phyloP scores from a whole-genome alignment of 1,140 invertebrate species.

The Brachionus plicatilis region DNA sequence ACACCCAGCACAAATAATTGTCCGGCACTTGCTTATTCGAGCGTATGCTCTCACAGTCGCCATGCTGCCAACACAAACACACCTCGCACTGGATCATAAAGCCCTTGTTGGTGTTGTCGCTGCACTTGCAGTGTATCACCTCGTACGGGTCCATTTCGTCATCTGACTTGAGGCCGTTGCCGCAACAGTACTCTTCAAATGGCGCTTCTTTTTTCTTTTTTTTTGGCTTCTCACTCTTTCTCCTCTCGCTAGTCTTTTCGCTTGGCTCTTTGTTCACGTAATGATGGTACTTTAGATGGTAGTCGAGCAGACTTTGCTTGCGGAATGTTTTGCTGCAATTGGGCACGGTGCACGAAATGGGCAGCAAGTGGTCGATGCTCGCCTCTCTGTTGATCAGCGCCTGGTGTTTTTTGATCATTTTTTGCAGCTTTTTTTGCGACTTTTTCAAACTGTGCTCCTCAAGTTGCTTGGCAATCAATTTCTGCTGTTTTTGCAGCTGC shows the following conservation, averaged over 20 bases:
- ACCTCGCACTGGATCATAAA: slow-evolving; percentile 38
- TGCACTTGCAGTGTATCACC: slow-evolving; percentile 28
- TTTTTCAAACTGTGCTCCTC: slow-evolving; percentile 25
- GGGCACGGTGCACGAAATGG: not conserved
- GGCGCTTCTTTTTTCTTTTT: not conserved
- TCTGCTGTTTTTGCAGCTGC: not conserved
- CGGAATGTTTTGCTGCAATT: slow-evolving; percentile 31
- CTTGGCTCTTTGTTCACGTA: not conserved
- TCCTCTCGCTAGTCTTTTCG: not conserved
- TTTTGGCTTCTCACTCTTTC: not conserved
- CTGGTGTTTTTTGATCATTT: slow-evolving; percentile 15
- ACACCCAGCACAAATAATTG: slow-evolving; percentile 32
- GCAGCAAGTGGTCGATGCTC: not conserved
- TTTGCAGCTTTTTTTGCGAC: not conserved
- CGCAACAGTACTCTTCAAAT: not conserved
- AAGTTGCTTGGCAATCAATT: not conserved
- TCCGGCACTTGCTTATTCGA: slow-evolving; percentile 27
- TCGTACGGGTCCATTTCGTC: slow-evolving; percentile 26
- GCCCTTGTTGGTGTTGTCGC: slow-evolving; percentile 4
- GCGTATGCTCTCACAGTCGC: not conserved
- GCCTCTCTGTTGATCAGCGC: not conserved
- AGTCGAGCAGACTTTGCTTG: slow-evolving; percentile 31
- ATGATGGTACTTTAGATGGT: slow-evolving; percentile 35
- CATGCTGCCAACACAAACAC: slow-evolving; percentile 36
- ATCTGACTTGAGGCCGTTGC: not conserved